Evolutionary conservation across 2,888 invertebrate species (phyloP).

Genomic region (Hyposoter didymator): DNA sequence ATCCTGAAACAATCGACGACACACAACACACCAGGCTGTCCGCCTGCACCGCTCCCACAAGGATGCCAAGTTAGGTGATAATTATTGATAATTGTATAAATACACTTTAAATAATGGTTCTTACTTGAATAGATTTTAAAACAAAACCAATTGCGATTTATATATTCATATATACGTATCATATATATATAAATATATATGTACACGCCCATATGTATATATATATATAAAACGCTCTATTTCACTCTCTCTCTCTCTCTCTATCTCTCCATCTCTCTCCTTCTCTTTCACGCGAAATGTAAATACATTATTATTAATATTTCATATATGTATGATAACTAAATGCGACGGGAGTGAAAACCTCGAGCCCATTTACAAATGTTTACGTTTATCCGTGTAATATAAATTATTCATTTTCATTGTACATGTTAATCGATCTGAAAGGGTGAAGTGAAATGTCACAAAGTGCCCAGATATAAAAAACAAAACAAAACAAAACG

Average conservation of each 20-base stretch:
- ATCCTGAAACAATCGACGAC: slow-evolving; percentile 70
- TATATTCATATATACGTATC: slow-evolving; percentile 61
- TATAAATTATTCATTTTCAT: slow-evolving; percentile 79
- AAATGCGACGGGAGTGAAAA: slow-evolving; percentile 75
- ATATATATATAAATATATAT: slow-evolving; percentile 59
- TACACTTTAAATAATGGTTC: slow-evolving; percentile 76
- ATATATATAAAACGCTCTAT: slow-evolving; percentile 66
- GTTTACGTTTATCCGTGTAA: slow-evolving; percentile 74
- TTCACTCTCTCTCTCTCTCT: slow-evolving; percentile 12
- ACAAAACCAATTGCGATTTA: slow-evolving; percentile 66
- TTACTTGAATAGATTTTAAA: slow-evolving; percentile 70
- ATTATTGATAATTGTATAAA: slow-evolving; percentile 86
- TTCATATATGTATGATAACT: slow-evolving; percentile 73
- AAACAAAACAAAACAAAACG: slow-evolving; percentile 8
- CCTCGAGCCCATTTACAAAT: slow-evolving; percentile 66
- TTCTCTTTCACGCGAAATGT: slow-evolving; percentile 66
- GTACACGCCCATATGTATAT: slow-evolving; percentile 66
- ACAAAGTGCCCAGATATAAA: slow-evolving; percentile 81
- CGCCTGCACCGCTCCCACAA: slow-evolving; percentile 89
- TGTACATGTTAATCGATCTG: slow-evolving; percentile 81
- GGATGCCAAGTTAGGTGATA: slow-evolving; percentile 96
- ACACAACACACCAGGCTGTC: slow-evolving; percentile 80
- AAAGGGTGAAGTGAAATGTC: slow-evolving; percentile 82
- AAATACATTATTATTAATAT: slow-evolving; percentile 72
- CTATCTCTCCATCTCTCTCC: slow-evolving; percentile 36